A percentile compares a stretch with the other conserved stretches of the same genome.
These are phyloP conservation scores for Cecidostiba fungosa DNA, from an alignment of 2,888 invertebrate species.

Conservation along the genomic window DNA sequence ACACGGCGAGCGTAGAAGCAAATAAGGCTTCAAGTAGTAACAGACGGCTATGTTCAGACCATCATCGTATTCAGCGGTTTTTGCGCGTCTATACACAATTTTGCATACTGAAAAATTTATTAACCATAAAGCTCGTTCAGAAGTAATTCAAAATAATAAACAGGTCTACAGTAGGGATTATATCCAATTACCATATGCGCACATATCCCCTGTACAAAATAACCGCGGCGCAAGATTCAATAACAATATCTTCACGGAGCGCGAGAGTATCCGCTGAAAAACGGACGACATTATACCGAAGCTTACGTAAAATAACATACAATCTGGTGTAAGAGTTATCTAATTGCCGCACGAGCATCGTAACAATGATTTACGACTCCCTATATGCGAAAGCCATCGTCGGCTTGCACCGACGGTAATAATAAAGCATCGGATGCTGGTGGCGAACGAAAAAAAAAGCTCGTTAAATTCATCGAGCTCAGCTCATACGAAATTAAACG, in stretches of 20 bases:
- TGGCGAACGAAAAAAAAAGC: slow-evolving; percentile 12
- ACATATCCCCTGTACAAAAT: neutral
- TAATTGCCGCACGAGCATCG: slow-evolving; percentile 41
- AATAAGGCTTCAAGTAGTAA: neutral
- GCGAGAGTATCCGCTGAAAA: neutral
- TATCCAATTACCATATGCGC: neutral
- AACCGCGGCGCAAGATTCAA: neutral
- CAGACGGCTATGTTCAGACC: neutral
- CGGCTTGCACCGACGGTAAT: neutral
- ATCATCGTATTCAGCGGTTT: neutral
- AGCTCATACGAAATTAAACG: neutral
- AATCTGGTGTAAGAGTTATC: slow-evolving; percentile 48
- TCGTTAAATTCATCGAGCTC: slow-evolving; percentile 7
- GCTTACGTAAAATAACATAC: slow-evolving; percentile 37
- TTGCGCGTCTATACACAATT: neutral
- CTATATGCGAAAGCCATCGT: slow-evolving; percentile 35
- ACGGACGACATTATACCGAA: slow-evolving; percentile 3
- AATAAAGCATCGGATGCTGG: slow-evolving; percentile 24
- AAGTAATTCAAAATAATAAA: slow-evolving; percentile 10
- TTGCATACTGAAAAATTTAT: slow-evolving; percentile 8
- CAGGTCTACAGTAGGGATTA: neutral
- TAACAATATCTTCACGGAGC: neutral
- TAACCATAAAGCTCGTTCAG: neutral
- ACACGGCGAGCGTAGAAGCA: neutral
- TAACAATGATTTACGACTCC: slow-evolving; percentile 39